These are phyloP conservation scores for Whitmania pigra DNA, from an alignment of 1,140 invertebrate genomes.

Conservation along the genomic window DNA sequence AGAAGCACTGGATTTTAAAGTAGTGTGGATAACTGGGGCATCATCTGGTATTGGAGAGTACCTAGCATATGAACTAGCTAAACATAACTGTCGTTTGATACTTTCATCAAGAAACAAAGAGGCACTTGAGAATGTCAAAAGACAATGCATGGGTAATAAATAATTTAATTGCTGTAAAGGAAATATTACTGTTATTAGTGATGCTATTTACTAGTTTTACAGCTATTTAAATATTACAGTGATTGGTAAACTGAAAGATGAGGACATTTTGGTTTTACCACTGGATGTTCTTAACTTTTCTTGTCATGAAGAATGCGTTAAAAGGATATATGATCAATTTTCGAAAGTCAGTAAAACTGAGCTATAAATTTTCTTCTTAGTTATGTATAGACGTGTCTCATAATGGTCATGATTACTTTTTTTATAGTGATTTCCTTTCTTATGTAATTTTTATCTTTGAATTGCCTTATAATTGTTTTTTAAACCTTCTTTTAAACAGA, in stretches of 20 bases:
- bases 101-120: slow-evolving; percentile 59
- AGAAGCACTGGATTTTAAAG: slow-evolving; percentile 52
- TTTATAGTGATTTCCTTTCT: background rate
- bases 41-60: slow-evolving; percentile 76
- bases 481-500: slow-evolving; percentile 13
- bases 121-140: slow-evolving; percentile 63
- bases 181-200: background rate
- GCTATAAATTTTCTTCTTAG: background rate
- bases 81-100: slow-evolving; percentile 56
- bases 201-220: background rate
- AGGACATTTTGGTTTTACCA: slow-evolving; percentile 57
- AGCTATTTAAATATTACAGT: slow-evolving; percentile 15
- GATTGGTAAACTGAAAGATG: slow-evolving; percentile 40
- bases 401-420: background rate
- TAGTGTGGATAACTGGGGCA: slow-evolving; percentile 76
- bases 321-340: slow-evolving; percentile 58
- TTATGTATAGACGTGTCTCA: background rate
- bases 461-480: background rate
- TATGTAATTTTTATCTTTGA: background rate
- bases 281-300: slow-evolving; percentile 56
- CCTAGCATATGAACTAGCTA: slow-evolving; percentile 59
- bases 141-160: slow-evolving; percentile 51
- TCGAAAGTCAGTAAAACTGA: slow-evolving; percentile 46
- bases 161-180: background rate
- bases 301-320: slow-evolving; percentile 52